phyloP scores from a whole-genome alignment of 2,113 vertebrate genomes.

The Micronycteris hirsuta region DNA sequence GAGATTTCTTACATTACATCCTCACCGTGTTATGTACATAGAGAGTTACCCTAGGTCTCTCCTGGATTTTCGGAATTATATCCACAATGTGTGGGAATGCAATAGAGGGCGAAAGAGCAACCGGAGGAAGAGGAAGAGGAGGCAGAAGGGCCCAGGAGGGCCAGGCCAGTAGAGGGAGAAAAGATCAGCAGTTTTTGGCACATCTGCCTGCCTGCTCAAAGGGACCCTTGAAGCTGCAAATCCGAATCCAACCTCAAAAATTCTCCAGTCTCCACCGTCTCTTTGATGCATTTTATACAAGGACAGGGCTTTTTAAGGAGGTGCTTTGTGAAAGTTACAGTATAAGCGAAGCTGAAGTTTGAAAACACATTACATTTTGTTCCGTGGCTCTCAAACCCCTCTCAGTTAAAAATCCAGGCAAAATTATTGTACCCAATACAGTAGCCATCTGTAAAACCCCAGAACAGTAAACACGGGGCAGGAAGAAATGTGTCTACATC shows the following conservation, averaged over 20 bases:
- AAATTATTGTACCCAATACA: slow-evolving; percentile 38
- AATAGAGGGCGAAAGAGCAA: not conserved
- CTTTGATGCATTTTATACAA: slow-evolving; percentile 45
- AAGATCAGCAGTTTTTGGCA: not conserved
- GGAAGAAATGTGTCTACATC: slow-evolving; percentile 14
- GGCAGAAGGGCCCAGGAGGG: not conserved
- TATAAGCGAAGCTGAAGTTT: slow-evolving; percentile 19
- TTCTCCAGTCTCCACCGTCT: not conserved
- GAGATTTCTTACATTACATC: not conserved
- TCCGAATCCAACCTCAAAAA: slow-evolving; percentile 59
- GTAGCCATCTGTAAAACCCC: slow-evolving; percentile 45
- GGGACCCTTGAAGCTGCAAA: slow-evolving; percentile 49
- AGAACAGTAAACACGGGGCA: slow-evolving; percentile 34
- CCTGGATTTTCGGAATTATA: not conserved
- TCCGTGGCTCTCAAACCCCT: not conserved
- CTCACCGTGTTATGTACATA: not conserved
- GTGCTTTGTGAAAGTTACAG: slow-evolving; percentile 50
- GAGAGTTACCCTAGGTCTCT: not conserved
- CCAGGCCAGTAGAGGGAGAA: slow-evolving; percentile 5
- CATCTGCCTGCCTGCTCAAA: slow-evolving; percentile 12
- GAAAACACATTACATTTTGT: slow-evolving; percentile 55
- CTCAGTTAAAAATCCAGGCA: slow-evolving; percentile 49
- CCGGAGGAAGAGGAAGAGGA: not conserved
- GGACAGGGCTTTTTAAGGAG: slow-evolving; percentile 49
- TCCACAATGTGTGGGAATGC: not conserved